Percentiles rank a stretch among this genome's conserved stretches.
These are phyloP conservation scores for Drosophila mojavensis DNA, from an alignment of 1,140 invertebrate genomes.

Conservation along the genomic window DNA sequence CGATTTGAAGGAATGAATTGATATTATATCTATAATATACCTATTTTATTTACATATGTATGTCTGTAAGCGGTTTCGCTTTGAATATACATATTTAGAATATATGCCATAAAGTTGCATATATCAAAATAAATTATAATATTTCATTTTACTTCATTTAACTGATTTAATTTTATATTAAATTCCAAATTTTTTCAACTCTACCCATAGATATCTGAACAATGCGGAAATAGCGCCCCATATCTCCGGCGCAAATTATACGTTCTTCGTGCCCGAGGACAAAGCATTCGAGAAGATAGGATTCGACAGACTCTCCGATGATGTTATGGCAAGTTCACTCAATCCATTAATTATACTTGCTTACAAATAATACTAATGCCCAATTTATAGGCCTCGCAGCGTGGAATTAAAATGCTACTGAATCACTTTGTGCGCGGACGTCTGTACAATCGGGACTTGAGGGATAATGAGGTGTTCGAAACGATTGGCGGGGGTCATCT, in stretches of 20 bases:
- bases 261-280: constrained; percentile 87
- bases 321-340: constrained; percentile 83
- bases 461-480: constrained; percentile 85
- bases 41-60: no score
- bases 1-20: no score
- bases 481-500: constrained; percentile 86
- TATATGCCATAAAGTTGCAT: no score
- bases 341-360: background rate
- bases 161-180: no score
- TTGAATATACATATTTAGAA: no score
- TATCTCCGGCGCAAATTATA: constrained; percentile 86
- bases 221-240: constrained; percentile 86
- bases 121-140: no score
- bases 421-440: constrained; percentile 87
- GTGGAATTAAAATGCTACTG: constrained; percentile 86
- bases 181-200: no score
- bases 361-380: background rate
- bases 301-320: constrained; percentile 86
- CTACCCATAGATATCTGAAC: constrained; percentile 85
- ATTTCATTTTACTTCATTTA: no score
- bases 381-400: constrained; percentile 82
- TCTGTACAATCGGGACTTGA: constrained; percentile 86
- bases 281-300: constrained; percentile 86
- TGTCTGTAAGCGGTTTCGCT: no score
- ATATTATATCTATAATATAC: no score